Conservation (phyloP, 1,140 invertebrate genomes). For the Whitmania pigra region DNA sequence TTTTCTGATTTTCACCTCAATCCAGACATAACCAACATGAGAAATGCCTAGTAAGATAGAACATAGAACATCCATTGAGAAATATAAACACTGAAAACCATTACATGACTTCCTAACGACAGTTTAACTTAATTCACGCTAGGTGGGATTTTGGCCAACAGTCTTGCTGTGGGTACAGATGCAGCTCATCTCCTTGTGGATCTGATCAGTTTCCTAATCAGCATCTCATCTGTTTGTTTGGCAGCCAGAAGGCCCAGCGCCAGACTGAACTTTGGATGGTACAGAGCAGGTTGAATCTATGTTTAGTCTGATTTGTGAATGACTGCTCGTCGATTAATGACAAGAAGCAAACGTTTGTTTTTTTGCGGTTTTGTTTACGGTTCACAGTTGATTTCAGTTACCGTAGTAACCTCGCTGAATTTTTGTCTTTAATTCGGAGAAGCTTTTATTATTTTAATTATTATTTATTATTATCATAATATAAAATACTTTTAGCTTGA, state of each 20-base stretch:
- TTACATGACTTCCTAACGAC: constrained; percentile 8
- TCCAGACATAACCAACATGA: background rate
- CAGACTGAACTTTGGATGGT: constrained; percentile 70
- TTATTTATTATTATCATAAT: too few species aligned
- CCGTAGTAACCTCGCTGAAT: too few species aligned
- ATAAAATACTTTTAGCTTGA: too few species aligned
- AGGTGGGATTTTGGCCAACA: constrained; percentile 81
- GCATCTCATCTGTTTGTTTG: constrained; percentile 83
- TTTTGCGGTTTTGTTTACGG: too few species aligned
- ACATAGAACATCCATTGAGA: background rate
- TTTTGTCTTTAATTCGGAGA: too few species aligned
- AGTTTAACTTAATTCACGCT: constrained; percentile 25
- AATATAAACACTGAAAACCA: background rate
- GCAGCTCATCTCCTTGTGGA: constrained; percentile 91
- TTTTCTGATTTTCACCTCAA: background rate
- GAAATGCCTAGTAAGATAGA: background rate
- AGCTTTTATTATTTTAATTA: too few species aligned
- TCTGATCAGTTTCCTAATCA: constrained; percentile 94
- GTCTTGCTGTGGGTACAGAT: constrained; percentile 89
- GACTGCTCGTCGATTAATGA: too few species aligned
- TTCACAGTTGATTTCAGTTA: too few species aligned
- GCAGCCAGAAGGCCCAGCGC: constrained; percentile 72
- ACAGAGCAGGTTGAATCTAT: constrained; percentile 78
- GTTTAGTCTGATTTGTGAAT: constrained; percentile 48
- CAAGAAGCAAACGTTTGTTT: too few species aligned